Conservation (phyloP, 2,113 vertebrate species). For the Paralichthys olivaceus region DNA sequence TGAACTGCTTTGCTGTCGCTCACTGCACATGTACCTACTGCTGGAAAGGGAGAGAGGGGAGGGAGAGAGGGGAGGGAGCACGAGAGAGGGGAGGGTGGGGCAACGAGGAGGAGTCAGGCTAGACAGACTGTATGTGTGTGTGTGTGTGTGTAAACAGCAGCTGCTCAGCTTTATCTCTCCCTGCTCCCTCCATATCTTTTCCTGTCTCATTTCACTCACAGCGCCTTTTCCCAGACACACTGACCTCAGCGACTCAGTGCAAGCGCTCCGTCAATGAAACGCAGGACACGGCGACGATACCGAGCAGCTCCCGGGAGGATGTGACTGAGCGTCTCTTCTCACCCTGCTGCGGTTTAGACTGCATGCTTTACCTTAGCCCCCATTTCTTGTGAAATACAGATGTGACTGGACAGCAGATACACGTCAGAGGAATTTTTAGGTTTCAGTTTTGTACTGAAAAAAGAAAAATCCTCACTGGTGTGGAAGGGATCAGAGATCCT, state of each 20-base stretch:
- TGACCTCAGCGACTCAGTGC: constrained; percentile 44
- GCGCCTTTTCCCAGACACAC: constrained; percentile 16
- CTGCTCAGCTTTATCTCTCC: constrained; percentile 48
- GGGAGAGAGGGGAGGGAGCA: constrained; percentile 39
- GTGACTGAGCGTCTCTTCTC: neutral
- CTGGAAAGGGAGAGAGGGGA: constrained; percentile 37
- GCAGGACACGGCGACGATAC: constrained; percentile 34
- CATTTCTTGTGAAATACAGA: neutral
- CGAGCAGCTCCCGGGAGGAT: constrained; percentile 42
- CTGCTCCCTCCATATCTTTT: constrained; percentile 47
- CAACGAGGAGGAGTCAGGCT: constrained; percentile 65
- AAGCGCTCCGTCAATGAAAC: constrained; percentile 53
- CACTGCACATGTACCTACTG: constrained; percentile 69
- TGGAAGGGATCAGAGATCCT: neutral
- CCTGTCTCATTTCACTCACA: constrained; percentile 44
- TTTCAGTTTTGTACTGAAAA: neutral
- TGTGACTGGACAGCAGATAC: neutral
- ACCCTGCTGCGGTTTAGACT: neutral
- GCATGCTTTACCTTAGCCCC: neutral
- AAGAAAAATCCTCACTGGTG: neutral
- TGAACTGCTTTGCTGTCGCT: constrained; percentile 71
- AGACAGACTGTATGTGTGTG: constrained; percentile 35
- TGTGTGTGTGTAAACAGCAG: constrained; percentile 18
- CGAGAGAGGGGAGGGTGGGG: constrained; percentile 49
- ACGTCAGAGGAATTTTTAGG: neutral